phyloP scores from a whole-genome alignment of 2,797 vertebrate species.

The Sebastes trivittatus region DNA sequence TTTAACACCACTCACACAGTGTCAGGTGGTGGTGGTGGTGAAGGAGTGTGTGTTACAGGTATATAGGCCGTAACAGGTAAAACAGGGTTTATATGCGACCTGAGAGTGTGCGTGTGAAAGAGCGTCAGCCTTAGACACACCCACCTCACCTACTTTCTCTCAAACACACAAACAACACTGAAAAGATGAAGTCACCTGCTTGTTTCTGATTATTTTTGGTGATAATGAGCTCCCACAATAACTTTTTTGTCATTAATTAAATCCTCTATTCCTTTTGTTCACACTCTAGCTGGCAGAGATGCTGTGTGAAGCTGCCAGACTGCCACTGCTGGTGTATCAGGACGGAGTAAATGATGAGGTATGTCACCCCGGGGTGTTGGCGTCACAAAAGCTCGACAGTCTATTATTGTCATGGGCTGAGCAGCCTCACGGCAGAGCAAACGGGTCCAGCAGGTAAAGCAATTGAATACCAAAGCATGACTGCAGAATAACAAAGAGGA shows the following conservation, averaged over 20 bases:
- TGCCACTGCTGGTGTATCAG: neutral
- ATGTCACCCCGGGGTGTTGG: conserved; percentile 42
- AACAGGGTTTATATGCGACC: conserved; percentile 47
- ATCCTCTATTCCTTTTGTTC: neutral
- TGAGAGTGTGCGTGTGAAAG: conserved; percentile 22
- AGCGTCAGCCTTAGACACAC: conserved; percentile 49
- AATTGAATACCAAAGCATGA: conserved; percentile 23
- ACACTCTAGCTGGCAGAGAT: neutral
- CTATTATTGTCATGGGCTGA: conserved; percentile 38
- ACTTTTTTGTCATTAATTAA: neutral
- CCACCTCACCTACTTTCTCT: conserved; percentile 45
- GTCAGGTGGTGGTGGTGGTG: neutral
- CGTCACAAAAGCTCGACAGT: neutral
- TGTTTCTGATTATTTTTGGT: neutral
- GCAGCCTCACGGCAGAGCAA: conserved; percentile 36
- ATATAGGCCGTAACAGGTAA: conserved; percentile 50
- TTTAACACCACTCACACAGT: neutral
- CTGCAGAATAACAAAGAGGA: conserved; percentile 34
- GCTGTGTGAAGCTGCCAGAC: conserved; percentile 29
- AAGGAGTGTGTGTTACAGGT: conserved; percentile 24
- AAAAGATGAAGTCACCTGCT: neutral
- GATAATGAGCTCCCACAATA: neutral
- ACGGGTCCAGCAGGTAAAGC: conserved; percentile 66
- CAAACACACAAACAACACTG: neutral
- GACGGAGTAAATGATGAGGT: conserved; percentile 6